phyloP scores from a whole-genome alignment of 2,797 vertebrate genomes.

The Coregonus ussuriensis region DNA sequence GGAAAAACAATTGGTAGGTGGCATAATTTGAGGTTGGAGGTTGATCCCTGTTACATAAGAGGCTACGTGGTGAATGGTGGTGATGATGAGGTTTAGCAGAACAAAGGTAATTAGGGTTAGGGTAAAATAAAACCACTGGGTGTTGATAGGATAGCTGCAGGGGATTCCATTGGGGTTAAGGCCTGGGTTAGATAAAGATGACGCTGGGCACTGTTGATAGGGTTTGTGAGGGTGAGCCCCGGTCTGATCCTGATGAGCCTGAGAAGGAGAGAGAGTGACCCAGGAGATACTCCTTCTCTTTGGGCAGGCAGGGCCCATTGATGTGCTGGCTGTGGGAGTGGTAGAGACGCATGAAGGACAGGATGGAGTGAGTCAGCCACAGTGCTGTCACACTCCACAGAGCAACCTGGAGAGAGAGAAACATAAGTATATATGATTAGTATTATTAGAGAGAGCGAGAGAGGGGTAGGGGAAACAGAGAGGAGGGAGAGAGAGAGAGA shows the following conservation, averaged over 20 bases:
- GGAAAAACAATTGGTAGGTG: neutral
- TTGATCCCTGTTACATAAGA: neutral
- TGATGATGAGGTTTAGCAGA: neutral
- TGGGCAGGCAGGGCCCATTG: constrained; percentile 69
- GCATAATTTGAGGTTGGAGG: neutral
- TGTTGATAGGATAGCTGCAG: neutral
- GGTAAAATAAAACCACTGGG: neutral
- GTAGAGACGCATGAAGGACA: constrained; percentile 81
- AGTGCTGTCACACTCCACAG: constrained; percentile 77
- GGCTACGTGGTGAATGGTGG: neutral
- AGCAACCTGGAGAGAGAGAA: constrained; percentile 61
- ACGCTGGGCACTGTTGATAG: constrained; percentile 54
- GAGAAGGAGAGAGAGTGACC: constrained; percentile 45
- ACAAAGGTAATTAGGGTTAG: neutral
- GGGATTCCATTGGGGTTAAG: neutral
- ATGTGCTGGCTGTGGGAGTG: constrained; percentile 80
- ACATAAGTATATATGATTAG: no score
- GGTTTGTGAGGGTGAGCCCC: constrained; percentile 51
- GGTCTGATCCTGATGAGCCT: constrained; percentile 48
- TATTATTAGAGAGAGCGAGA: no score
- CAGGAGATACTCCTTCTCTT: constrained; percentile 80
- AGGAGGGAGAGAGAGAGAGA: no score
- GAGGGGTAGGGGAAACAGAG: no score
- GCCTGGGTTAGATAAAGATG: constrained; percentile 56
- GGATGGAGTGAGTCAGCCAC: constrained; percentile 75